A percentile compares a stretch with the other conserved stretches of the same genome.
phyloP scores from a whole-genome alignment of 2,113 vertebrate genomes.

The Labrus mixtus region DNA sequence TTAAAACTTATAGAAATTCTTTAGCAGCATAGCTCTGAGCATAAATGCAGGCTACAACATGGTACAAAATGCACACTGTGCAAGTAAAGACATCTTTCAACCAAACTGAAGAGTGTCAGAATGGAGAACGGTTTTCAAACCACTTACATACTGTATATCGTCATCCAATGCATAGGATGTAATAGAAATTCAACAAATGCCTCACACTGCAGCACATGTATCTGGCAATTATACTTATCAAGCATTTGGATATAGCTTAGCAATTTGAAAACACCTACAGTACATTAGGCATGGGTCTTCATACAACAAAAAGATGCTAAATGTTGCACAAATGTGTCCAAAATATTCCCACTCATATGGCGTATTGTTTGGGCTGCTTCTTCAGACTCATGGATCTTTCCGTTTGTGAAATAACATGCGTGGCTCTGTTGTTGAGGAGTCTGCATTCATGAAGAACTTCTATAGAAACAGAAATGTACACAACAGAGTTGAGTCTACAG shows the following conservation, averaged over 20 bases:
- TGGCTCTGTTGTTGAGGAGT: conserved; percentile 86
- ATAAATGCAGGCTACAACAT: conserved; percentile 61
- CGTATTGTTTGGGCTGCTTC: conserved; percentile 85
- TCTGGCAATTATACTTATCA: conserved; percentile 64
- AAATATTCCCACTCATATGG: conserved; percentile 74
- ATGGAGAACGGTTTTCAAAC: conserved; percentile 52
- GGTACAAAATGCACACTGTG: conserved; percentile 74
- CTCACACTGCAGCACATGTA: conserved; percentile 59
- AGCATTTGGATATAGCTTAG: conserved; percentile 69
- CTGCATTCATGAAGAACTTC: conserved; percentile 87
- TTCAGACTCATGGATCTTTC: conserved; percentile 82
- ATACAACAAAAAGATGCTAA: conserved; percentile 43
- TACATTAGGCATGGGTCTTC: conserved; percentile 55
- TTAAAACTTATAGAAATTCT: conserved; percentile 48
- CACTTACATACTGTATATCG: conserved; percentile 32
- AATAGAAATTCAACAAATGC: conserved; percentile 48
- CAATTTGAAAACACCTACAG: conserved; percentile 58
- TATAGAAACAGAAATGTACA: conserved; percentile 48
- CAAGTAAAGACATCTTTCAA: conserved; percentile 69
- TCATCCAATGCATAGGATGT: conserved; percentile 59
- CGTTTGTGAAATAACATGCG: conserved; percentile 84
- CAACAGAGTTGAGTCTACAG: background rate
- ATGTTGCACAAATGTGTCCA: conserved; percentile 20
- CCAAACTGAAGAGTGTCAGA: conserved; percentile 66
- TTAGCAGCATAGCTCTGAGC: conserved; percentile 72